These are phyloP conservation scores for Cheilosia grossa DNA, from an alignment of 2,888 invertebrate genomes.

Conservation along the genomic window DNA sequence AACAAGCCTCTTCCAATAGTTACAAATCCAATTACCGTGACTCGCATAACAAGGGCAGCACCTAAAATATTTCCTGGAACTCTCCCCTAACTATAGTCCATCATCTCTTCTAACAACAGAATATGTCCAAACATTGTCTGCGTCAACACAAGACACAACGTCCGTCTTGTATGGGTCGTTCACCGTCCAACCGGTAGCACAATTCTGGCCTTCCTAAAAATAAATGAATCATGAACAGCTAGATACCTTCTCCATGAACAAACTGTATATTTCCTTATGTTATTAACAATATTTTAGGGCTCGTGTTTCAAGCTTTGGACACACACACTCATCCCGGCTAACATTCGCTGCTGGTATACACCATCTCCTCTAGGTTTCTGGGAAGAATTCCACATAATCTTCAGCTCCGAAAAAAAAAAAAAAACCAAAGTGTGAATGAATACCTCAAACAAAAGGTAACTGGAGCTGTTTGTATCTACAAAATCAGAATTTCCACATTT, in stretches of 20 bases:
- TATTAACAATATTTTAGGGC: constrained; percentile 47
- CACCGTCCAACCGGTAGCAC: constrained; percentile 59
- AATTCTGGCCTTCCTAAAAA: constrained; percentile 52
- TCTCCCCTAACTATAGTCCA: not conserved
- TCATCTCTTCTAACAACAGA: not conserved
- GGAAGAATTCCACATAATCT: not conserved
- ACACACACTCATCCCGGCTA: constrained; percentile 19
- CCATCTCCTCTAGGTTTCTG: constrained; percentile 1
- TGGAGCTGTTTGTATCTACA: constrained; percentile 43
- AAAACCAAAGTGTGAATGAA: constrained; percentile 60
- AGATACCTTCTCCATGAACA: not conserved
- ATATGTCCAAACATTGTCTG: constrained; percentile 14
- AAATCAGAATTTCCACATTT: constrained; percentile 35
- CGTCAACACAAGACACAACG: constrained; percentile 31
- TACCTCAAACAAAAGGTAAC: constrained; percentile 56
- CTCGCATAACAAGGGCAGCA: not conserved
- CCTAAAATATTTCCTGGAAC: constrained; percentile 6
- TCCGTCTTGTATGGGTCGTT: not conserved
- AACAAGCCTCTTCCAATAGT: constrained; percentile 21
- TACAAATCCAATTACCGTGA: not conserved
- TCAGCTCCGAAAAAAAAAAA: not conserved
- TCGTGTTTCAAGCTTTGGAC: constrained; percentile 41
- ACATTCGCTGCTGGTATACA: constrained; percentile 32
- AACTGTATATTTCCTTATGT: constrained; percentile 17
- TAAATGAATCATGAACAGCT: constrained; percentile 18